Evolutionary conservation across 2,113 vertebrate species (phyloP).

Genomic region (Dicrurus megarhynchus): DNA sequence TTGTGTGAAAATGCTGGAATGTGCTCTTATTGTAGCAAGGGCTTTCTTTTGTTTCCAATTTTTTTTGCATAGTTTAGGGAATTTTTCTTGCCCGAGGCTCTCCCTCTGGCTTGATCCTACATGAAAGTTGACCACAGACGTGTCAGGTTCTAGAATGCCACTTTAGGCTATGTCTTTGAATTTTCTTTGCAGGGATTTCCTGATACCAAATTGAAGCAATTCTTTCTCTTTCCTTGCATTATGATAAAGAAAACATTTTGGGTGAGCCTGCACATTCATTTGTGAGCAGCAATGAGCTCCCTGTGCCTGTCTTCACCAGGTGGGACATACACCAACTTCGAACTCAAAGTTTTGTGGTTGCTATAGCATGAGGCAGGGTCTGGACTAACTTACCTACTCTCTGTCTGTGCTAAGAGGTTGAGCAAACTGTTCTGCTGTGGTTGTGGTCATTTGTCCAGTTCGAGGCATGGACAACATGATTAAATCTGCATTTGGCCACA

Average conservation of each 20-base stretch:
- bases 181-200: conserved; percentile 42
- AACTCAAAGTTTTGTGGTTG: background rate
- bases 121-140: conserved; percentile 35
- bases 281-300: background rate
- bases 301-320: background rate
- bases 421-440: background rate
- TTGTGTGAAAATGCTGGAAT: conserved; percentile 26
- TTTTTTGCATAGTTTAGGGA: conserved; percentile 26
- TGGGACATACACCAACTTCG: background rate
- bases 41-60: conserved; percentile 17
- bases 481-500: background rate
- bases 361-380: background rate
- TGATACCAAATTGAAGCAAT: background rate
- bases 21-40: conserved; percentile 2
- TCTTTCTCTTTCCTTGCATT: background rate
- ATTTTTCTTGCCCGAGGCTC: conserved; percentile 19
- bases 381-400: background rate
- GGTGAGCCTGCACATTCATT: background rate
- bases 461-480: background rate
- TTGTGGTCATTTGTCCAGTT: background rate
- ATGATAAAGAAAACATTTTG: background rate
- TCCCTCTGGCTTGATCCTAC: conserved; percentile 12
- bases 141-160: conserved; percentile 20
- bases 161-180: conserved; percentile 35
- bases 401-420: background rate